Evolutionary conservation across 2,888 invertebrate genomes (phyloP).

Genomic region (Conistra vaccinii): DNA sequence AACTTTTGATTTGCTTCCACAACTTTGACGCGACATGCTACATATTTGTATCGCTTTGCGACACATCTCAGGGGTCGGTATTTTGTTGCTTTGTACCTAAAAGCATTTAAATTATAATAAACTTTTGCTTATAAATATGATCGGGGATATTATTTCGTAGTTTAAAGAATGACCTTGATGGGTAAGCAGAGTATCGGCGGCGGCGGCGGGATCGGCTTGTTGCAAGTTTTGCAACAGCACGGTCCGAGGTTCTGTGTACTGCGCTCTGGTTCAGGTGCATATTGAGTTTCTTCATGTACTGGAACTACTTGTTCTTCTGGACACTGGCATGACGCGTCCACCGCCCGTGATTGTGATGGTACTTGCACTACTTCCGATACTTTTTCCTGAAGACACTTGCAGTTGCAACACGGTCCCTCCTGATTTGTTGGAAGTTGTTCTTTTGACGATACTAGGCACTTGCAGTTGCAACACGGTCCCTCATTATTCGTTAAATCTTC

Average conservation of each 20-base stretch:
- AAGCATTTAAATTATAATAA: constrained; percentile 3
- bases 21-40: constrained; percentile 61
- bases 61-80: constrained; percentile 2
- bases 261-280: neutral
- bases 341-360: constrained; percentile 35
- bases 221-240: constrained; percentile 33
- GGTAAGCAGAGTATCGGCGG: constrained; percentile 6
- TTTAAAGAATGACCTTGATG: constrained; percentile 29
- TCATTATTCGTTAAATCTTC: neutral
- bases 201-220: neutral
- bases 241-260: neutral
- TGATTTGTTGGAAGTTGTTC: neutral
- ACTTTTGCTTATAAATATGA: neutral
- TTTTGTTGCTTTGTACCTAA: constrained; percentile 34
- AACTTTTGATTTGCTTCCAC: constrained; percentile 44
- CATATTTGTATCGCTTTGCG: constrained; percentile 15
- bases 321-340: constrained; percentile 64
- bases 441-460: no score
- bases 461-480: neutral
- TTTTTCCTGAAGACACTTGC: no score
- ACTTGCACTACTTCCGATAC: constrained; percentile 15
- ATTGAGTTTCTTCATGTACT: constrained; percentile 54
- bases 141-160: neutral
- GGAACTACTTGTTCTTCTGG: constrained; percentile 44
- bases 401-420: neutral